Evolutionary conservation across 2,797 vertebrate species (phyloP).

Genomic region (Astyanax mexicanus): DNA sequence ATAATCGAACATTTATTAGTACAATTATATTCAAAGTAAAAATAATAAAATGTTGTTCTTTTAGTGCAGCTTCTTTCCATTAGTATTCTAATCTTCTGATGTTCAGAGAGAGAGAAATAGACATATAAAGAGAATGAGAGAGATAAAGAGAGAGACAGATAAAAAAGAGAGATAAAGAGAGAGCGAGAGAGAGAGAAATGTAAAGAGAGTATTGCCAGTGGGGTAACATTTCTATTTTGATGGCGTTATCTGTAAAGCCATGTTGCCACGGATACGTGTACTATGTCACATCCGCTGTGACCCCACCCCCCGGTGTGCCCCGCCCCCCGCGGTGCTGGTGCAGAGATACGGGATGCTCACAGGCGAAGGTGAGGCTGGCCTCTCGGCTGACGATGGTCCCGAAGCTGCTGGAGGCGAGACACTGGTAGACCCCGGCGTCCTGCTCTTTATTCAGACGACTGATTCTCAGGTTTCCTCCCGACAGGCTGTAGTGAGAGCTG

Average conservation of each 20-base stretch:
- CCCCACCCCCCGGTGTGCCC: constrained; percentile 20
- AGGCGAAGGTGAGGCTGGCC: constrained; percentile 93
- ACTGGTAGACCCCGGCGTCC: constrained; percentile 93
- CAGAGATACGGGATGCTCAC: no score
- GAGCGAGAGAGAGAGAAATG: no score
- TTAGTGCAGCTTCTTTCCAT: no score
- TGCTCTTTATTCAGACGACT: constrained; percentile 89
- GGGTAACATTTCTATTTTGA: constrained; percentile 59
- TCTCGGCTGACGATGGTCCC: constrained; percentile 94
- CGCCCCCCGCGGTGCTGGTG: no score
- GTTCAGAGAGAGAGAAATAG: not conserved
- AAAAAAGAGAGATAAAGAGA: not conserved
- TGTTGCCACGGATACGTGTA: constrained; percentile 24
- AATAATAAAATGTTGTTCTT: no score
- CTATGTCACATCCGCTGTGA: constrained; percentile 38
- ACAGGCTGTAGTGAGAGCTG: constrained; percentile 90
- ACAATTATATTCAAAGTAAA: no score
- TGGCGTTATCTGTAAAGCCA: constrained; percentile 50
- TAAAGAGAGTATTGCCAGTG: constrained; percentile 31
- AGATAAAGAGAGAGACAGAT: not conserved
- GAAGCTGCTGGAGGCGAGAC: constrained; percentile 91
- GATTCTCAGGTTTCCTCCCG: constrained; percentile 93
- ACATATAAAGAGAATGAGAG: not conserved
- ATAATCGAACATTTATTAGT: no score
- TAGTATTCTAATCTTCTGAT: no score